Conservation (phyloP, 64 coral and sea anemone genomes). For the Montipora foliosa region DNA sequence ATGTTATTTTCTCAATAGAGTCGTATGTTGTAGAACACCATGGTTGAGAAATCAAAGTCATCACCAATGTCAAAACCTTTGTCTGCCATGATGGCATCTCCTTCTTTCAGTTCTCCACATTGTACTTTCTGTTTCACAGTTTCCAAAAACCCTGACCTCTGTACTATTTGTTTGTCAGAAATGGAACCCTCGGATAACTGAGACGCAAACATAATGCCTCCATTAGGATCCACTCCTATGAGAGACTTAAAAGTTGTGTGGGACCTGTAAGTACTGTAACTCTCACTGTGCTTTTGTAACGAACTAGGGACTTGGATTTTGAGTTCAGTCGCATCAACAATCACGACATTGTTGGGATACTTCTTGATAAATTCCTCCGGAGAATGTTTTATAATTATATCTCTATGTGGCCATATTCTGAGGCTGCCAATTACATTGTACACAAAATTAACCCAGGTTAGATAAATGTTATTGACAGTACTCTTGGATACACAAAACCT, state of each 20-base stretch:
- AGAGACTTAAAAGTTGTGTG: slow-evolving; percentile 28
- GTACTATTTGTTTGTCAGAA: no score
- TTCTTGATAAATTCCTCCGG: background rate
- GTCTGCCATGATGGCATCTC: slow-evolving; percentile 57
- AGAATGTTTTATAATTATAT: slow-evolving; percentile 46
- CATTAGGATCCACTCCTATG: no score
- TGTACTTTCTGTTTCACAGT: slow-evolving; percentile 17
- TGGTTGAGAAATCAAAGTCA: slow-evolving; percentile 59
- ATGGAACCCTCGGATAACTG: no score
- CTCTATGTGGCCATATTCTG: slow-evolving; percentile 77
- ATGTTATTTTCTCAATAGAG: slow-evolving; percentile 30
- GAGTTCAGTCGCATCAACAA: no score
- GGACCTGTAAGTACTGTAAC: slow-evolving; percentile 28
- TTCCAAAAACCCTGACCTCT: background rate
- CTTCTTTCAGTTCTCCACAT: slow-evolving; percentile 24
- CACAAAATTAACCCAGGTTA: slow-evolving; percentile 73
- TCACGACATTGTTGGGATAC: no score
- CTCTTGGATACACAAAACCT: slow-evolving; percentile 58
- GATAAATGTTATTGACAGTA: slow-evolving; percentile 48
- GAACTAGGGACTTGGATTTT: no score
- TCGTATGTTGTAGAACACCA: background rate
- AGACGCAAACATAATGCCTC: no score
- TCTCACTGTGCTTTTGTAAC: slow-evolving; percentile 17
- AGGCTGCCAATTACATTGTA: slow-evolving; percentile 56
- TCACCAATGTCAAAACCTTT: slow-evolving; percentile 61